phyloP scores from a whole-genome alignment of 2,113 vertebrate species.

The Haemorhous mexicanus region DNA sequence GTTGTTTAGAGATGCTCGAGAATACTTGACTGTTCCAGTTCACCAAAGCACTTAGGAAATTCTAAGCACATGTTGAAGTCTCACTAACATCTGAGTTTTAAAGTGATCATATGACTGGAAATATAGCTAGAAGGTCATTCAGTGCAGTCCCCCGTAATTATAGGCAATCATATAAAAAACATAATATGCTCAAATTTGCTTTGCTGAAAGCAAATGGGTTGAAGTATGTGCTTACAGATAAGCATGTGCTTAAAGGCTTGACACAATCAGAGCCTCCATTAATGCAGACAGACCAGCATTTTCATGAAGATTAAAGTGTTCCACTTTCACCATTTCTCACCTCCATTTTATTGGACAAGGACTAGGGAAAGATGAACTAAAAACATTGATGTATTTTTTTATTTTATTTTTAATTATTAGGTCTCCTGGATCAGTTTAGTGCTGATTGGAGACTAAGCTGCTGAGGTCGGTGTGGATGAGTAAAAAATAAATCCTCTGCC shows the following conservation, averaged over 20 bases:
- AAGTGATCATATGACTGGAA: constrained; percentile 61
- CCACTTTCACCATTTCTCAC: background rate
- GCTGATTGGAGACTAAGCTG: background rate
- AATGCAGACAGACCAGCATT: background rate
- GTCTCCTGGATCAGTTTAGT: background rate
- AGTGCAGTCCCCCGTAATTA: constrained; percentile 48
- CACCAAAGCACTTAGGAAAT: constrained; percentile 49
- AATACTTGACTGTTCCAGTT: constrained; percentile 45
- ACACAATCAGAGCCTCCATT: constrained; percentile 26
- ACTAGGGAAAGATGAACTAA: background rate
- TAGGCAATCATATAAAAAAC: constrained; percentile 63
- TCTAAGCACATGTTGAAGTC: constrained; percentile 48
- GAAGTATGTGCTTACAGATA: constrained; percentile 64
- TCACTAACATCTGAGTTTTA: constrained; percentile 52
- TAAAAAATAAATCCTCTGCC: background rate
- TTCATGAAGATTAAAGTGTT: constrained; percentile 28
- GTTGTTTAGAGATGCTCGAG: constrained; percentile 6
- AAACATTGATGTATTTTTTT: background rate
- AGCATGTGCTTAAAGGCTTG: constrained; percentile 56
- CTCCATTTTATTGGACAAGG: background rate
- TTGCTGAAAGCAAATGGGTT: constrained; percentile 60
- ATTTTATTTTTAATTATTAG: background rate
- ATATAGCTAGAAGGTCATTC: constrained; percentile 59
- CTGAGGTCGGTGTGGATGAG: background rate
- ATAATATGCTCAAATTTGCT: constrained; percentile 63